Evolutionary conservation across 2,797 vertebrate species (phyloP), one percentile per base, ranked within the genome.

Genomic region (Hemibagrus guttatus): DNA sequence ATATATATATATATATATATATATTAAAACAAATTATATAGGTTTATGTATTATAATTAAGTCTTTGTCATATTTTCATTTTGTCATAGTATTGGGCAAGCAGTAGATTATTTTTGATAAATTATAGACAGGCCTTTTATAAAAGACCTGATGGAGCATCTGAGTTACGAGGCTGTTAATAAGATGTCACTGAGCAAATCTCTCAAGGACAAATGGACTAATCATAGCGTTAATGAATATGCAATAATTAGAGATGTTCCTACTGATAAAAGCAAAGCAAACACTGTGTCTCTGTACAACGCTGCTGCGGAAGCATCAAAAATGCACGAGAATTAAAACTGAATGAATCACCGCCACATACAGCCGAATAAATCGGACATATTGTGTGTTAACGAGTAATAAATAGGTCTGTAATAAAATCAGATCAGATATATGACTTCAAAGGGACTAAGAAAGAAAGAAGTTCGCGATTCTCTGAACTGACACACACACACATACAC

Each of bases 151-250:
- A 81, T 26, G 17, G 56, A 81, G 39, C 17, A 12, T 46, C 69
- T 74, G 85, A 75, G 80, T 56, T 42, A 42, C 42, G 19, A 23
- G 26, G 66, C 21, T 28, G 35, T 61, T 81, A 89, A 71, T 83
- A 80, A 39, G 85, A 82, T n/a, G 74, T 82, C 75, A 76, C 85
- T 58, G 69, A 84, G 42, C 42, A 69, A 81, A 83, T 49, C 75
- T 46, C 21, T 74, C 42, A 80, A 87, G 56, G 64, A 66, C 58
- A 85, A 66, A 56, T 80, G 2, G 26, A 85, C 35, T 83, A 83
- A 89, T 85, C 59, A 85, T 23, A 52, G 56, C 16, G 6, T 1
- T 66, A 35, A 80, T 74, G 80, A 87, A 85, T 85, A 75, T 86
- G 76, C 58, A 81, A 56, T n/a, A 68, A 68, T 52, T 31, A 56